phyloP scores from a whole-genome alignment of 2,888 invertebrate genomes.

The Gari tellinella region DNA sequence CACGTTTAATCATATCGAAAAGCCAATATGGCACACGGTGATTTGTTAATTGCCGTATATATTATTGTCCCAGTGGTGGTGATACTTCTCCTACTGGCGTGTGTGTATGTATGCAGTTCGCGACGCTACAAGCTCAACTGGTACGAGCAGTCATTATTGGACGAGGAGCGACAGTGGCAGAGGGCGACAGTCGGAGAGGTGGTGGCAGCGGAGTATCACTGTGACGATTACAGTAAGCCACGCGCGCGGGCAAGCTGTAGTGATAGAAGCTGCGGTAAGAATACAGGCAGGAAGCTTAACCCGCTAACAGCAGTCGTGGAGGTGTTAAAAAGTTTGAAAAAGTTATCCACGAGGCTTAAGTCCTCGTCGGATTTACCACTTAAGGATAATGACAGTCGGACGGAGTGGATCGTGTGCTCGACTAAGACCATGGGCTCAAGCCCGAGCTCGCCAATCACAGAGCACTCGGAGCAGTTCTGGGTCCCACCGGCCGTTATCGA shows the following conservation, averaged over 20 bases:
- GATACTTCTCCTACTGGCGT: constrained; percentile 49
- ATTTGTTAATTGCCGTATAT: constrained; percentile 32
- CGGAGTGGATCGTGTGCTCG: constrained; percentile 60
- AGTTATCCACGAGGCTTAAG: constrained; percentile 53
- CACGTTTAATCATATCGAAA: too few species aligned
- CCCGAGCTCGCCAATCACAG: constrained; percentile 71
- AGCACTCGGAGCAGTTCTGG: constrained; percentile 79
- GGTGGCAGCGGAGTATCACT: constrained; percentile 10
- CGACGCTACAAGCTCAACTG: constrained; percentile 87
- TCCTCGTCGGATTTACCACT: constrained; percentile 26
- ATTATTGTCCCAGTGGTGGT: constrained; percentile 31
- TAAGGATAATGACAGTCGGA: constrained; percentile 32
- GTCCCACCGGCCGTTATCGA: constrained; percentile 80
- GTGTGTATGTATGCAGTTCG: constrained; percentile 86
- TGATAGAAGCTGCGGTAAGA: constrained; percentile 3
- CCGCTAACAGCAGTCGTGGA: constrained; percentile 47
- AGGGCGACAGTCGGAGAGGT: constrained; percentile 20
- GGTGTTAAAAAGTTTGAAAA: constrained; percentile 53
- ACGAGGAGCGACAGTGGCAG: constrained; percentile 77
- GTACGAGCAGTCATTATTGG: constrained; percentile 87
- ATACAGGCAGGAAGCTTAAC: not conserved
- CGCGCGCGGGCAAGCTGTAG: constrained; percentile 2
- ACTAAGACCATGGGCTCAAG: constrained; percentile 76
- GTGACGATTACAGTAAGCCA: not conserved
- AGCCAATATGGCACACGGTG: too few species aligned